Base-by-base conservation (phyloP, 2,113 vertebrate species). In the Accipiter cooperii region DNA sequence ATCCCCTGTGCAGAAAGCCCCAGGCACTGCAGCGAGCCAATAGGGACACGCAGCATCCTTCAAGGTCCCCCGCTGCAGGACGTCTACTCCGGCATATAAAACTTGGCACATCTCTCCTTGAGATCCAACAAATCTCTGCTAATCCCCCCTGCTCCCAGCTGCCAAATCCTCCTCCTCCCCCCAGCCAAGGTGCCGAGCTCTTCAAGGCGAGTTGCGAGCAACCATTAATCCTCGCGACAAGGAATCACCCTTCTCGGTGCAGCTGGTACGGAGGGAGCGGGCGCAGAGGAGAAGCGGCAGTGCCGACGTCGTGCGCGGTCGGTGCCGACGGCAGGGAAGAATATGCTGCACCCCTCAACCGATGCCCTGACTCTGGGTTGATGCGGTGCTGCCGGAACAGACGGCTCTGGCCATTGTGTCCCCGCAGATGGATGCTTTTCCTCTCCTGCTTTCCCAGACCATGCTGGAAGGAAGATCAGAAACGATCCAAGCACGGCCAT, bases 231-330 rank as follows among this genome's bases (percentile, higher is more conserved):
- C 64, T 38, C 3, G 0, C 58, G 3, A 8, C 0, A 2, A 40
- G 91, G 44, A 5, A 40, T 33, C 0, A 5, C 8, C 64, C 13
- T 25, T 22, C 28, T 3, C 0, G 13, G 34, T 22, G 33, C 12
- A 7, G 64, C 51, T 2, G 2, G 54, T 12, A 22, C 2, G 0
- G 51, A 70, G 51, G 28, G 20, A 73, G 29, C 0, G 4, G 78
- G 70, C 2, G 1, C 54, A 6, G 64, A 24, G 71, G 65, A 31
- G 0, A 2, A 51, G 80, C 0, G 7, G 55, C 74, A 75, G 52
- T 0, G 0, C 29, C 15, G 1, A 3, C 4, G 51, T 24, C 68
- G 5, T 1, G 2, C 16, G 0, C 0, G 1, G 49, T 3, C 5
- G 0, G 40, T 3, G 15, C 28, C 9, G 1, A 44, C 7, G 42